Base-by-base conservation (phyloP, 2,888 invertebrate species). In the Lottia scabra region DNA sequence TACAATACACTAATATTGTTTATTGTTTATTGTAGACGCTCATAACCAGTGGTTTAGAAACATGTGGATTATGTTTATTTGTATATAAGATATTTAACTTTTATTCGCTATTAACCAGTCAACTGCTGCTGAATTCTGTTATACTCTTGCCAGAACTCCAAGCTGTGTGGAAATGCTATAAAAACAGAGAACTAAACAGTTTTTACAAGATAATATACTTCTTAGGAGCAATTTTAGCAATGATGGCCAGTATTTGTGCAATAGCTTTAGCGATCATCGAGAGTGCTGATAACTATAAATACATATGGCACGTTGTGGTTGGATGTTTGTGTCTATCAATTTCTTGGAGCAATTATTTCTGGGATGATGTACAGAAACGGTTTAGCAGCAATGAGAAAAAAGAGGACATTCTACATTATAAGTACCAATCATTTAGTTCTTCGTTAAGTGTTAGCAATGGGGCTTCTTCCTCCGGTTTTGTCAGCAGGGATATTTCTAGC, bases 51-150 rank as follows among this genome's bases (percentile, higher is more conserved):
- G 30, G 79, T 0, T 12, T 82, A 23, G 86, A 86, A 75, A 81
- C 83, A 0, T 63, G 75, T 10, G 87, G 86, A 0, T 62, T 84
- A 10, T 78, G 80, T 43, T n/a, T 86, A 6, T 80, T 86, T 66
- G 78, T 79, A 0, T 76, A 82, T 48, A 81, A 80, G 19, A 73
- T 84, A 1, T 76, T 86, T 27, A 71, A 78, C 1, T 38, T 75
- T 0, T 68, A 74, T 13, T 63, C 68, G 1, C 70, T 74, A 0
- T 67, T 75, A 0, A 46, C 79, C 43, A 72, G 75, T 4, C 70
- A 84, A 5, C 69, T 80, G 10, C 67, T 84, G 12, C 78, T 83
- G 80, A 79, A 80, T 19, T 69, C 78, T 19, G 79, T 83, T 13
- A 80, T 82, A 64, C 12, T 84, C 3, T 27, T 82, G 2, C 82